These are phyloP conservation scores for Coendou prehensilis DNA, from an alignment of 2,797 vertebrate species.

Conservation along the genomic window DNA sequence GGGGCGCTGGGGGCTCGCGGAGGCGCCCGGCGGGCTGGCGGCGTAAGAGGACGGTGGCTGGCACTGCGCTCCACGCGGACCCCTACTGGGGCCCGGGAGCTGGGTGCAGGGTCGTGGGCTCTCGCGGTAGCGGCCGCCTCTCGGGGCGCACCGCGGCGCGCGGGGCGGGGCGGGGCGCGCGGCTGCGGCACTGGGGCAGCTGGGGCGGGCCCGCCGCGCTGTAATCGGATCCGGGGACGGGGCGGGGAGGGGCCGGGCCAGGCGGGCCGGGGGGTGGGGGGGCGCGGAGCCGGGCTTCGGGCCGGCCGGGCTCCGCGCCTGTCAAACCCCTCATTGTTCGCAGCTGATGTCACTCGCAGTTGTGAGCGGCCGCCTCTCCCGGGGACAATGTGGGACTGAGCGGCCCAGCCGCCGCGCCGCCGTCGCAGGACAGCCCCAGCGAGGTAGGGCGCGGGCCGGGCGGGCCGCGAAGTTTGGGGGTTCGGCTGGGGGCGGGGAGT, in stretches of 20 bases:
- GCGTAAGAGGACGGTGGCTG: not conserved
- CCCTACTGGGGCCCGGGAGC: not conserved
- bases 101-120: slow-evolving; percentile 21
- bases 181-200: slow-evolving; percentile 88
- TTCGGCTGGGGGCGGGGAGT: slow-evolving; percentile 63
- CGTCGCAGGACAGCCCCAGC: slow-evolving; percentile 83
- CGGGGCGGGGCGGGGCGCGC: slow-evolving; percentile 75
- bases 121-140: slow-evolving; percentile 54
- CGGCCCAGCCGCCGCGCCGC: slow-evolving; percentile 84
- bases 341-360: slow-evolving; percentile 89
- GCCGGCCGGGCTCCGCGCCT: slow-evolving; percentile 89
- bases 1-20: not conserved
- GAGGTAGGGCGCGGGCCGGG: slow-evolving; percentile 85
- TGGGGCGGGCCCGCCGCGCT: slow-evolving; percentile 91
- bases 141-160: slow-evolving; percentile 82
- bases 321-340: slow-evolving; percentile 91
- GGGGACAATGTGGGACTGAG: slow-evolving; percentile 91
- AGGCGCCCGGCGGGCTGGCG: not conserved
- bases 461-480: slow-evolving; percentile 77
- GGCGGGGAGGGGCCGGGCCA: slow-evolving; percentile 90
- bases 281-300: slow-evolving; percentile 84
- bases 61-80: not conserved
- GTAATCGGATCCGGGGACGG: slow-evolving; percentile 93
- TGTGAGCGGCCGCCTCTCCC: slow-evolving; percentile 86
- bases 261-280: slow-evolving; percentile 86